Evolutionary conservation across 2,113 vertebrate species (phyloP).

Genomic region (Esox niger): DNA sequence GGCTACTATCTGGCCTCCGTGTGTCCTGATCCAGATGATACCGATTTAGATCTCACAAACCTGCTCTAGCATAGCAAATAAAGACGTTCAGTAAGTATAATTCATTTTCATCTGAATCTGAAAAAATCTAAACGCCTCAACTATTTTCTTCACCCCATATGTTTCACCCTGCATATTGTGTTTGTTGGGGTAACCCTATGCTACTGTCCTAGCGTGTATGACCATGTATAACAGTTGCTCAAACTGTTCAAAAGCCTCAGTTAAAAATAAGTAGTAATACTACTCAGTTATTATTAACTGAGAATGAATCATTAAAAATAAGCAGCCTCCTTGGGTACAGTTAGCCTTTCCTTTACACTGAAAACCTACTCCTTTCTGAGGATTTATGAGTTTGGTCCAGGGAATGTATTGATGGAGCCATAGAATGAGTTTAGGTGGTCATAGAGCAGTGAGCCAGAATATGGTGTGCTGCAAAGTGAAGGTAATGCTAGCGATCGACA

Average conservation of each 20-base stretch:
- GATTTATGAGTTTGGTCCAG: slow-evolving; percentile 5
- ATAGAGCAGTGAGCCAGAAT: neutral
- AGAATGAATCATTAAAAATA: too few relatives aligned
- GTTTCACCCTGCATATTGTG: too few relatives aligned
- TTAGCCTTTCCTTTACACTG: slow-evolving; percentile 3
- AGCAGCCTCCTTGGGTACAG: too few relatives aligned
- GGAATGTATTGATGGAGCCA: slow-evolving; percentile 8
- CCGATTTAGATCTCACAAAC: neutral
- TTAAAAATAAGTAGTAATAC: too few relatives aligned
- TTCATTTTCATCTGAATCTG: too few relatives aligned
- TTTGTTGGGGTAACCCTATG: too few relatives aligned
- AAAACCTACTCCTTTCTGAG: slow-evolving; percentile 3
- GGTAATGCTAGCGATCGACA: neutral
- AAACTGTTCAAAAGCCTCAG: too few relatives aligned
- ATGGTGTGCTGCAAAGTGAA: neutral
- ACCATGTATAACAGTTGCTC: neutral
- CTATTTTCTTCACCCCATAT: too few relatives aligned
- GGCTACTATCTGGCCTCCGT: neutral
- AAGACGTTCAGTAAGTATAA: neutral
- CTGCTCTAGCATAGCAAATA: neutral
- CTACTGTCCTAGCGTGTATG: neutral
- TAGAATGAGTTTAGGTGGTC: slow-evolving; percentile 19
- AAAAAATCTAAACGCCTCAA: too few relatives aligned
- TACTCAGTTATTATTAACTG: neutral
- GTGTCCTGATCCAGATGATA: neutral